These are phyloP conservation scores for Saguinus imperator DNA, from an alignment of 2,113 vertebrate species.

Conservation along the genomic window DNA sequence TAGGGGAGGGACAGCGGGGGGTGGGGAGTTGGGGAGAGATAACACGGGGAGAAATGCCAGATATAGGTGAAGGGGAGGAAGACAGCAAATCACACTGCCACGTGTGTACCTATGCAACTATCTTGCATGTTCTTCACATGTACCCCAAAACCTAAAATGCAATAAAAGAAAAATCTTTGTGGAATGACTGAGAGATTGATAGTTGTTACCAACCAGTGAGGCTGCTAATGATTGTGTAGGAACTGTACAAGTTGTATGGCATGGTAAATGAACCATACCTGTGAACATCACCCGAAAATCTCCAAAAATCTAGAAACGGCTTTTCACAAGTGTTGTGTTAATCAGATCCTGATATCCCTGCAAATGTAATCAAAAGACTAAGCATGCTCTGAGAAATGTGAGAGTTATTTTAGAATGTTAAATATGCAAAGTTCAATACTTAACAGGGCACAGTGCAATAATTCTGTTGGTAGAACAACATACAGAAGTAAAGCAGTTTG, in stretches of 20 bases:
- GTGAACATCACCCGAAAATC: background rate
- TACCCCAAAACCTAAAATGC: too few relatives aligned
- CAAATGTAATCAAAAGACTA: background rate
- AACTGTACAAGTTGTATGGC: background rate
- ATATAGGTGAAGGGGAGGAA: too few relatives aligned
- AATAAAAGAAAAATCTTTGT: background rate
- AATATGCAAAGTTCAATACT: background rate
- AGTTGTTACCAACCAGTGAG: background rate
- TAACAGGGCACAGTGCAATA: accelerated
- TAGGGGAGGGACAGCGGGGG: too few relatives aligned
- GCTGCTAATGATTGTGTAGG: background rate
- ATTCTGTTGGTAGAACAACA: background rate
- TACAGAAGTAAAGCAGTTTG: background rate
- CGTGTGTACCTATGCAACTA: too few relatives aligned
- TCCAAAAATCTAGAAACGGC: background rate
- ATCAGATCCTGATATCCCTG: background rate
- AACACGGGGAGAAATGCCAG: too few relatives aligned
- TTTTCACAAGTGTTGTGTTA: background rate
- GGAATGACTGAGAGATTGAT: background rate
- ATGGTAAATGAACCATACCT: background rate
- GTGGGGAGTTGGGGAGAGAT: too few relatives aligned
- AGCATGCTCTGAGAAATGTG: background rate
- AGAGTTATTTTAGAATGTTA: background rate
- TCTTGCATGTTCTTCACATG: too few relatives aligned
- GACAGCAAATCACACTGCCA: too few relatives aligned